Evolutionary conservation across 2,797 vertebrate genomes (phyloP), one percentile per base, ranked within the genome.

Genomic region (Oreonectes daqikongensis): DNA sequence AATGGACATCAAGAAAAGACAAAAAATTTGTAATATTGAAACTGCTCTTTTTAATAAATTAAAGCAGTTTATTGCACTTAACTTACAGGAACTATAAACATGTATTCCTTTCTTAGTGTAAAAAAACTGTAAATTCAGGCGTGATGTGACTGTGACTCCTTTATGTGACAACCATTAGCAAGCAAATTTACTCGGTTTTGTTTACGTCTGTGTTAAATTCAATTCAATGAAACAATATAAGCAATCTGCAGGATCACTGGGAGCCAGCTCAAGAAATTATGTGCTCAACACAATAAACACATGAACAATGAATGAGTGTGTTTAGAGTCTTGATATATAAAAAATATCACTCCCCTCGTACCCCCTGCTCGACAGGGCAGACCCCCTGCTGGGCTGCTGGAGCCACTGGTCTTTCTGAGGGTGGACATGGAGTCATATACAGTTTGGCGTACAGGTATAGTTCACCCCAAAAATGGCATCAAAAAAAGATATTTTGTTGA

Each of bases 261-360:
- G 75, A 82, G 71, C 44, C 75, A 75, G 69, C 79, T 74, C 65
- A 64, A 66, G 63, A 52, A 65, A 84, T 83, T 83, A 76, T 85
- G 71, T 73, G 64, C 75, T 55, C 60, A 57, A 55, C 68, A 82
- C 85, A 89, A 88, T 90, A 91, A 90, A 92, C 89, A 89, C 79
- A 55, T n/a, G 86, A 89, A 92, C 89, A 92, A 91, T 91, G 84
- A 86, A 83, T 82, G 81, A 82, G 53, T 74, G 83, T 84, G 87
- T 84, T 82, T 89, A 9, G 68, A 78, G 88, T 90, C 87, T 88
- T 83, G 17, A 79, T 86, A 84, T 88, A n/a, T n/a, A n/a, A n/a
- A n/a, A 88, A 89, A 91, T 87, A 90, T 88, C 89, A 85, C 75
- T 79, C 53, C 70, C 40, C 61, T 50, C 55, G n/a, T 71, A 72